Conservation (phyloP, 1,140 invertebrate species). For the Papilio helenus region DNA sequence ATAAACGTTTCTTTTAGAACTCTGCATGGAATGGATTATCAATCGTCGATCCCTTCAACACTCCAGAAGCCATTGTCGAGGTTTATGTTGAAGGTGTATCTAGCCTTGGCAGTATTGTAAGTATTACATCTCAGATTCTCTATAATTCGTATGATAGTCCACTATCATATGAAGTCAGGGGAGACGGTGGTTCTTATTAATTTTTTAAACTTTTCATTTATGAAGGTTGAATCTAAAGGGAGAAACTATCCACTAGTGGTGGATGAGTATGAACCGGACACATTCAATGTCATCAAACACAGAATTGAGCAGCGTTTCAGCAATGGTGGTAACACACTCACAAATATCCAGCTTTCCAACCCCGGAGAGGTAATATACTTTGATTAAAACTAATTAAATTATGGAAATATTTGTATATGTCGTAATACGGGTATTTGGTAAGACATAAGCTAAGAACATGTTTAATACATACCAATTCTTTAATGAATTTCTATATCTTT, state of each 20-base stretch:
- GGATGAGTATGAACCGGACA: conserved; percentile 86
- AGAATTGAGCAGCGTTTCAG: conserved; percentile 84
- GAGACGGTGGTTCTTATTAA: neutral
- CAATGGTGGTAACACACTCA: conserved; percentile 83
- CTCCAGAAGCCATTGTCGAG: conserved; percentile 90
- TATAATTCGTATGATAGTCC: neutral
- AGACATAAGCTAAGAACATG: neutral
- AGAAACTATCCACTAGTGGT: conserved; percentile 84
- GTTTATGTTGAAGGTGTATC: conserved; percentile 89
- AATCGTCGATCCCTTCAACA: conserved; percentile 88
- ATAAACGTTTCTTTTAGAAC: conserved; percentile 77
- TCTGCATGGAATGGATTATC: conserved; percentile 88
- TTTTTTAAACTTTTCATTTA: conserved; percentile 38
- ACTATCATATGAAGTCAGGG: neutral
- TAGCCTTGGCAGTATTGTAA: conserved; percentile 76
- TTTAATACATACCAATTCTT: conserved; percentile 29
- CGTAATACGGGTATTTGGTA: neutral
- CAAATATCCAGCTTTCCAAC: conserved; percentile 86
- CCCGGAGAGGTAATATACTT: conserved; percentile 82
- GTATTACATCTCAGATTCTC: conserved; percentile 42
- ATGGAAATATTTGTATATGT: neutral
- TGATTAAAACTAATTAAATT: neutral
- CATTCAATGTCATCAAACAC: conserved; percentile 84
- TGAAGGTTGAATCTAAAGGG: conserved; percentile 75
- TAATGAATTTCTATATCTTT: conserved; percentile 29